A percentile compares a stretch with the other conserved stretches of the same genome.
Conservation (phyloP, 1,140 invertebrate species). For the Zaprionus davidi region DNA sequence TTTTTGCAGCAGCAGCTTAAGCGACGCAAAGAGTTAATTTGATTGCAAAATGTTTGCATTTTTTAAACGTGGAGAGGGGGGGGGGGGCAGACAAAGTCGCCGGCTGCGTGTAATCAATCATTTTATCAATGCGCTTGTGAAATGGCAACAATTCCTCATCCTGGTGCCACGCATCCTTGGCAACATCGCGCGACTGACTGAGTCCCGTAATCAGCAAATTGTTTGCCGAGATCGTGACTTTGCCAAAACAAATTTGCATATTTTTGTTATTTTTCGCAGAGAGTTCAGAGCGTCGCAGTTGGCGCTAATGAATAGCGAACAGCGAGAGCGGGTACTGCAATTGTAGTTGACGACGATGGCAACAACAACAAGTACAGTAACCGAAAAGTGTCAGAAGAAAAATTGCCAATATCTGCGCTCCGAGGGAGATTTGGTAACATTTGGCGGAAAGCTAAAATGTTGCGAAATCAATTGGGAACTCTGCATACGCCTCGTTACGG, state of each 20-base stretch:
- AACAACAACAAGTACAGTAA: background rate
- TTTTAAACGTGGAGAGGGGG: conserved; percentile 3
- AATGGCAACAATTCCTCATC: conserved; percentile 75
- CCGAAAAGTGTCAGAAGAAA: conserved; percentile 32
- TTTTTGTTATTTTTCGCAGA: conserved; percentile 73
- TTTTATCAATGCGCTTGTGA: conserved; percentile 80
- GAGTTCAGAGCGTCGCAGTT: conserved; percentile 54
- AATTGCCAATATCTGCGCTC: conserved; percentile 40
- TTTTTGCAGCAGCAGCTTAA: conserved; percentile 66
- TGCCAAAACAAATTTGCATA: conserved; percentile 78
- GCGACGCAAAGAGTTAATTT: conserved; percentile 81
- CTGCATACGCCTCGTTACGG: background rate
- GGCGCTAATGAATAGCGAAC: conserved; percentile 71
- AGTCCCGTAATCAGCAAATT: conserved; percentile 76
- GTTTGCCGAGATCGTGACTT: conserved; percentile 78
- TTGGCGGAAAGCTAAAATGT: conserved; percentile 35
- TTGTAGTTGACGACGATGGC: conserved; percentile 18
- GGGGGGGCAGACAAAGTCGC: conserved; percentile 24
- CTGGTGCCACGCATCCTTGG: conserved; percentile 21
- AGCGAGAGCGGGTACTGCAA: conserved; percentile 23
- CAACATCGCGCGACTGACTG: conserved; percentile 22
- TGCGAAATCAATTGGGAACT: conserved; percentile 17
- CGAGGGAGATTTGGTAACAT: conserved; percentile 44
- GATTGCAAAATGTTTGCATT: conserved; percentile 79
- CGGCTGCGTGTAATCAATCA: conserved; percentile 79